Conservation (phyloP, 2,888 invertebrate species). For the Orthosia incerta region DNA sequence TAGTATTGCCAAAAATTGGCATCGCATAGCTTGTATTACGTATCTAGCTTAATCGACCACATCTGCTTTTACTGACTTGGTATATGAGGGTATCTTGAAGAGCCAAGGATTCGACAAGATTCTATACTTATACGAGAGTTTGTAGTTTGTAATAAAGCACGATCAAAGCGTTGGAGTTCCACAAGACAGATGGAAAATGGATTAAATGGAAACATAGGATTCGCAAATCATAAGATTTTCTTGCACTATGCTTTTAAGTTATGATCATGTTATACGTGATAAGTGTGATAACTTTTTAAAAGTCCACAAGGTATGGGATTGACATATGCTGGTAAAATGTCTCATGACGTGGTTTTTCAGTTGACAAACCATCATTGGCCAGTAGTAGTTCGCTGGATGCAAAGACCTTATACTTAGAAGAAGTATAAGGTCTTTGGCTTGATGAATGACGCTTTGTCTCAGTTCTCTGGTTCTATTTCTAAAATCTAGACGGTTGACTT, state of each 20-base stretch:
- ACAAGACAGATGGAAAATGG: background rate
- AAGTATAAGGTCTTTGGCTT: too few relatives aligned
- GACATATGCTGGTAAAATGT: background rate
- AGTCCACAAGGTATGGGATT: background rate
- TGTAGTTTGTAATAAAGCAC: conserved; percentile 13
- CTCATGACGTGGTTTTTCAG: background rate
- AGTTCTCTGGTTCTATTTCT: background rate
- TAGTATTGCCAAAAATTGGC: background rate
- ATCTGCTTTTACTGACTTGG: conserved; percentile 62
- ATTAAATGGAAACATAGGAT: background rate
- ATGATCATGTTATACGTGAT: too few relatives aligned
- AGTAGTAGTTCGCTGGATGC: too few relatives aligned
- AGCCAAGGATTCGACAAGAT: conserved; percentile 45
- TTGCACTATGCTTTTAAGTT: background rate
- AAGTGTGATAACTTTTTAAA: too few relatives aligned
- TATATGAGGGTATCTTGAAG: conserved; percentile 53
- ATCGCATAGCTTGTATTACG: conserved; percentile 25
- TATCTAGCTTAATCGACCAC: conserved; percentile 48
- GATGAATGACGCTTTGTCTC: background rate
- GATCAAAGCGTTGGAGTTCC: background rate
- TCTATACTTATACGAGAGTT: conserved; percentile 7
- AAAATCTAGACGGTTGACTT: too few relatives aligned
- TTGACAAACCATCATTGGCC: background rate
- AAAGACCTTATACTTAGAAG: too few relatives aligned
- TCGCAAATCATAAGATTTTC: background rate